Evolutionary conservation across 2,888 invertebrate species (phyloP).

Genomic region (Lasioglossum zephyrum): DNA sequence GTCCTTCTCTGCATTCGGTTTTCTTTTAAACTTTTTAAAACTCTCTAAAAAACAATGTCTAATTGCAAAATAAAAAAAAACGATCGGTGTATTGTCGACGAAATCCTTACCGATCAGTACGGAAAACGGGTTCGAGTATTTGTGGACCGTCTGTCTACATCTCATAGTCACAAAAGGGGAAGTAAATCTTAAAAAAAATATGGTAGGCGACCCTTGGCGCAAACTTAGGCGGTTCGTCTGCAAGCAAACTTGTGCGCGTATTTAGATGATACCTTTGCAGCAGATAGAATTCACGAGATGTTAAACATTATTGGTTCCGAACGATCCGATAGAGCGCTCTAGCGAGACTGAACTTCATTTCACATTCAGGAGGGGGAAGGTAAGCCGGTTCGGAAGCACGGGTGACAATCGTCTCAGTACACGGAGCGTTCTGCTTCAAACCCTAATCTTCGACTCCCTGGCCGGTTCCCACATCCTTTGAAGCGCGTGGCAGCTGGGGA

Average conservation of each 20-base stretch:
- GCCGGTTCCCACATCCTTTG: neutral
- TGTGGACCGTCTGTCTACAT: neutral
- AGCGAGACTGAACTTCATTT: constrained; percentile 75
- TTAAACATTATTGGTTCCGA: constrained; percentile 52
- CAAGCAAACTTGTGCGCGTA: constrained; percentile 6
- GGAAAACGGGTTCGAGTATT: neutral
- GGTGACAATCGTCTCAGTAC: constrained; percentile 76
- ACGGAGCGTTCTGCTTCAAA: constrained; percentile 12
- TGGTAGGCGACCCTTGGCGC: neutral
- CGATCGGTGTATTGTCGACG: neutral
- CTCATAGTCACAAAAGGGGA: neutral
- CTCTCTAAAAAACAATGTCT: too few relatives aligned
- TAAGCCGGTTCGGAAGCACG: constrained; percentile 67
- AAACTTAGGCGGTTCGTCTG: constrained; percentile 4
- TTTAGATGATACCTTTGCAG: constrained; percentile 14
- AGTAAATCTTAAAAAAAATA: neutral
- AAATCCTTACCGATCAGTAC: neutral
- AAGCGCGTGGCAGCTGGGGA: neutral
- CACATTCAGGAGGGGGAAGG: constrained; percentile 70
- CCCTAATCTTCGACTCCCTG: neutral
- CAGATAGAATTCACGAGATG: constrained; percentile 34
- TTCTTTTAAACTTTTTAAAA: too few relatives aligned
- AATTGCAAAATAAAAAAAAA: too few relatives aligned
- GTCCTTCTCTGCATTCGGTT: too few relatives aligned
- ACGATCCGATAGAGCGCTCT: constrained; percentile 53